Base-by-base conservation (phyloP, 2,888 invertebrate genomes). In the Lycaena phlaeas region DNA sequence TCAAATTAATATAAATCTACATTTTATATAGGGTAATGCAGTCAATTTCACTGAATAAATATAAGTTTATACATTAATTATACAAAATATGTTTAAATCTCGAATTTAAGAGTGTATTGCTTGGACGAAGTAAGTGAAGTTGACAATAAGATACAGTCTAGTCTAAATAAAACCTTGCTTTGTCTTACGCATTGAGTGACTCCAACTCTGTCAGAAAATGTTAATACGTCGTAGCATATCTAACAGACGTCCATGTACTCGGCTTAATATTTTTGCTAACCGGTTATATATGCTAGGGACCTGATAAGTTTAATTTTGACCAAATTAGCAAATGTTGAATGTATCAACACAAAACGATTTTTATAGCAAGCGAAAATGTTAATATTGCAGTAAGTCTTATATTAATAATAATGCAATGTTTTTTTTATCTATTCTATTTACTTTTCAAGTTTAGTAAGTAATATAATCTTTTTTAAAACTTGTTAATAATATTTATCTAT, bases 71-170 rank as follows among this genome's bases (percentile, higher is more conserved):
- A 64, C 64, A 54, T 54, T 48, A 51, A 53, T 56, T 62, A 67
- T 69, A 71, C 64, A 67, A 62, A 66, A 61, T 64, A 63, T 61
- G 56, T 59, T 64, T 65, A 59, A 47, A 48, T 62, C 81, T 81
- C 79, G 81, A 79, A 81, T 79, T 74, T 79, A 76, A 75, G 75
- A 60, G 59, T 66, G 61, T 36, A 36, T 63, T 61, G 68, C 68
- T 67, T 68, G 59, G 66, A 70, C 67, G 61, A 68, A 75, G 77
- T 72, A 75, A 67, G 67, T 68, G 45, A 56, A 61, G 52, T 60
- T 68, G 81, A 82, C 82, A 82, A 82, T 82, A 82, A 79, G 64
- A 70, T 65, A 45, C 58, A 69, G 65, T 81, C 81, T 82, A 82
- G 81, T 82, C 81, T 72, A 4, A 26, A 57, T 62, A 59, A 62